Evolutionary conservation across 2,113 vertebrate genomes (phyloP), one percentile per base, ranked within the genome.

Genomic region (Brienomyrus longianalis): DNA sequence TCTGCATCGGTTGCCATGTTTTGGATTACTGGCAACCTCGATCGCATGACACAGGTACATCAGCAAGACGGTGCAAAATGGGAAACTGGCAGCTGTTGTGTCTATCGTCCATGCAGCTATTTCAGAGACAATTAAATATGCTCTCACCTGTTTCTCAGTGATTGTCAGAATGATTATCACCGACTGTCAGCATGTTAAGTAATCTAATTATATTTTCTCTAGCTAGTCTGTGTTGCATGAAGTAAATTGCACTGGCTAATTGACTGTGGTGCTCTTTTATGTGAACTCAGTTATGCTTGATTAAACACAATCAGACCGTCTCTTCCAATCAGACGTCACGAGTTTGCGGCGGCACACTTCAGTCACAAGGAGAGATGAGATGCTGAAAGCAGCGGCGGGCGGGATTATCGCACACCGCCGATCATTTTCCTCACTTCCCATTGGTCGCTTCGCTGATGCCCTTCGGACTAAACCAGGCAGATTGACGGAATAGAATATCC

Each of bases 151-250:
- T 45, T 43, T 45, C 7, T 83, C 39, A 83, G 45, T 48, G 83
- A 84, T 84, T 48, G 39, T 23, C 83, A 47, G 21, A 48, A 84
- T 84, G 43, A 84, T 47, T 84, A 84, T 84, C 83, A 23, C 31
- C 5, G 27, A 52, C 31, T 87, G 85, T 87, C 85, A 54, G 54
- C 50, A 86, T 52, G 50, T 56, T 52, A 86, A 86, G 54, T 52
- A 87, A 87, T 27, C 51, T 87, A 54, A 87, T 87, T 87, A 87
- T 87, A 54, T 87, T 87, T 54, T 52, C 51, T 54, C 50, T 8
- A 54, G 85, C 27, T 54, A 7, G 23, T 87, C 85, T 56, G 21
- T 19, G 51, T 19, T 50, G 85, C 50, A 87, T 87, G 43, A 87
- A 35, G 27, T 35, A 10, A 87, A 54, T 39, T 87, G 85, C 85